phyloP scores from a whole-genome alignment of 2,113 vertebrate genomes.

The Otocyon megalotis region DNA sequence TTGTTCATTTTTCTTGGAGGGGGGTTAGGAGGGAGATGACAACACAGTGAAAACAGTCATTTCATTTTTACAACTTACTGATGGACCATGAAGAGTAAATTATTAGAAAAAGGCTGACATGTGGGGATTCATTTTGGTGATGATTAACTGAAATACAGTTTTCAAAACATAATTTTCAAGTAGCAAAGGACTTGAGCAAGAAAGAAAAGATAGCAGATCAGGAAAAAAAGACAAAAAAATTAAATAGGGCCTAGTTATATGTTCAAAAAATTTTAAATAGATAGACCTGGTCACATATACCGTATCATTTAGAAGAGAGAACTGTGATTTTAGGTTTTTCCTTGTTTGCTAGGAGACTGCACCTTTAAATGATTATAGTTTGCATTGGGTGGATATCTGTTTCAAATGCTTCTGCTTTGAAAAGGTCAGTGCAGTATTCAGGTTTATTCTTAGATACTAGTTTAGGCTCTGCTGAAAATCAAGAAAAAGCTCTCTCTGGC shows the following conservation, averaged over 20 bases:
- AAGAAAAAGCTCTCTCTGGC: constrained; percentile 34
- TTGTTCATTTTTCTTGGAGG: constrained; percentile 84
- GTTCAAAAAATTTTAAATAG: constrained; percentile 69
- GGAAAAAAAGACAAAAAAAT: neutral
- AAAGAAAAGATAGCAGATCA: constrained; percentile 61
- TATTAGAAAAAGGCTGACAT: neutral
- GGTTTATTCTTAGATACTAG: constrained; percentile 61
- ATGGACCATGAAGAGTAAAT: constrained; percentile 71
- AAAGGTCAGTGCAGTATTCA: constrained; percentile 32
- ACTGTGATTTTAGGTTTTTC: neutral
- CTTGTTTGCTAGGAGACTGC: neutral
- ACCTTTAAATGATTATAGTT: neutral
- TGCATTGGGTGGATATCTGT: neutral
- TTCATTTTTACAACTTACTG: constrained; percentile 80
- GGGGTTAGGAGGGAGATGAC: constrained; percentile 68
- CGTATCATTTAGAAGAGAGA: neutral
- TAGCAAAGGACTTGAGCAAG: constrained; percentile 55
- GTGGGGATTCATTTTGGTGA: neutral
- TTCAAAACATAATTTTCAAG: constrained; percentile 77
- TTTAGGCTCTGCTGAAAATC: constrained; percentile 36
- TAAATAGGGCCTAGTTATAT: constrained; percentile 45
- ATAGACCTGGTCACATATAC: constrained; percentile 8
- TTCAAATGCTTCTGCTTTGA: constrained; percentile 66
- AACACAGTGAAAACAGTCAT: constrained; percentile 78
- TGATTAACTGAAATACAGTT: constrained; percentile 75